Evolutionary conservation across 2,888 invertebrate species (phyloP).

Genomic region (Pycnomerus fuliginosus): DNA sequence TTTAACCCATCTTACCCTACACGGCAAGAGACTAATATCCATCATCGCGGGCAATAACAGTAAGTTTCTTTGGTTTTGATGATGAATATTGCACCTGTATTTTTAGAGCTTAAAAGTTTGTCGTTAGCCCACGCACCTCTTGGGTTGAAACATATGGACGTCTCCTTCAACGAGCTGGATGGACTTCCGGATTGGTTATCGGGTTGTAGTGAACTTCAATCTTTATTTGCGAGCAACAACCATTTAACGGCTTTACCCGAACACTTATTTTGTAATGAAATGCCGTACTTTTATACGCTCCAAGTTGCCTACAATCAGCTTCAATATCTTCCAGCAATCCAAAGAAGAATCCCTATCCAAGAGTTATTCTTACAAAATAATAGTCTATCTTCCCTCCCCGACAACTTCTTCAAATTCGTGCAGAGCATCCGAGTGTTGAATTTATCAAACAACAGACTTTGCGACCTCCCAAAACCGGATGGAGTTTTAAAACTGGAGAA

Average conservation of each 20-base stretch:
- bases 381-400: slow-evolving; percentile 70
- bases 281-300: slow-evolving; percentile 69
- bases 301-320: slow-evolving; percentile 79
- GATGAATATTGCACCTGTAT: slow-evolving; percentile 8
- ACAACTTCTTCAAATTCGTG: slow-evolving; percentile 71
- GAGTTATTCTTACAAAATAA: slow-evolving; percentile 77
- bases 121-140: slow-evolving; percentile 69
- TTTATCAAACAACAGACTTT: slow-evolving; percentile 75
- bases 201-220: slow-evolving; percentile 69
- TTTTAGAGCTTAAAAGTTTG: slow-evolving; percentile 72
- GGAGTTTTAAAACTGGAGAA: slow-evolving; percentile 65
- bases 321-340: slow-evolving; percentile 70
- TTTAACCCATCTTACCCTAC: slow-evolving; percentile 73
- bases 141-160: slow-evolving; percentile 73
- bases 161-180: slow-evolving; percentile 75
- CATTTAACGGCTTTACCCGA: slow-evolving; percentile 68
- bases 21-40: slow-evolving; percentile 73
- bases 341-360: slow-evolving; percentile 65
- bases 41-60: slow-evolving; percentile 80
- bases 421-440: slow-evolving; percentile 69
- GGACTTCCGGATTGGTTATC: slow-evolving; percentile 76
- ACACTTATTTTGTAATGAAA: slow-evolving; percentile 72
- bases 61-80: slow-evolving; percentile 55
- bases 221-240: slow-evolving; percentile 76
- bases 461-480: slow-evolving; percentile 62